Evolutionary conservation across 2,113 vertebrate species (phyloP).

Genomic region (Scortum barcoo): DNA sequence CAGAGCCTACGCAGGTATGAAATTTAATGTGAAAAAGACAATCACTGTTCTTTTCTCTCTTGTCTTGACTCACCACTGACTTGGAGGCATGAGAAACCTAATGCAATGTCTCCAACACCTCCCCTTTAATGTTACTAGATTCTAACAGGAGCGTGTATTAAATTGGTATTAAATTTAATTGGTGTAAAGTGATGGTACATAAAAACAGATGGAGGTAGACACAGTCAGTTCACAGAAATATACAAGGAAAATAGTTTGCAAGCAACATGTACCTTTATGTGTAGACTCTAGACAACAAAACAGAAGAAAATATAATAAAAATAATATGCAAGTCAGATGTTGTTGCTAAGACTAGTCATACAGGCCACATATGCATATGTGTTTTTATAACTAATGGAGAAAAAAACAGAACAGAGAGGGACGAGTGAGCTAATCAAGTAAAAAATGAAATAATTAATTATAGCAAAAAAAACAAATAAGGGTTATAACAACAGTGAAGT

Average conservation of each 20-base stretch:
- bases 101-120: background rate
- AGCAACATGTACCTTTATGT: background rate
- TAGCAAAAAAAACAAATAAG: too few relatives aligned
- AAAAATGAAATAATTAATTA: background rate
- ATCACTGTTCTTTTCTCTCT: background rate
- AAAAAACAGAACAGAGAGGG: background rate
- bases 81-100: background rate
- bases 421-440: background rate
- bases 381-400: background rate
- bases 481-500: too few relatives aligned
- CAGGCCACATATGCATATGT: too few relatives aligned
- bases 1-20: background rate
- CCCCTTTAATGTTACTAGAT: background rate
- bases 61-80: background rate
- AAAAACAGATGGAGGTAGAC: background rate
- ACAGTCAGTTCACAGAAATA: background rate
- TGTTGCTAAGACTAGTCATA: background rate
- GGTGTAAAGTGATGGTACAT: background rate
- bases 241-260: background rate
- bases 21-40: background rate
- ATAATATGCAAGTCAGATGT: background rate
- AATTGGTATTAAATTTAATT: background rate
- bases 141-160: background rate
- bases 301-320: background rate
- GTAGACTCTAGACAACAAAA: background rate